Evolutionary conservation across 2,113 vertebrate genomes (phyloP).

Genomic region (Rhinolophus sinicus): DNA sequence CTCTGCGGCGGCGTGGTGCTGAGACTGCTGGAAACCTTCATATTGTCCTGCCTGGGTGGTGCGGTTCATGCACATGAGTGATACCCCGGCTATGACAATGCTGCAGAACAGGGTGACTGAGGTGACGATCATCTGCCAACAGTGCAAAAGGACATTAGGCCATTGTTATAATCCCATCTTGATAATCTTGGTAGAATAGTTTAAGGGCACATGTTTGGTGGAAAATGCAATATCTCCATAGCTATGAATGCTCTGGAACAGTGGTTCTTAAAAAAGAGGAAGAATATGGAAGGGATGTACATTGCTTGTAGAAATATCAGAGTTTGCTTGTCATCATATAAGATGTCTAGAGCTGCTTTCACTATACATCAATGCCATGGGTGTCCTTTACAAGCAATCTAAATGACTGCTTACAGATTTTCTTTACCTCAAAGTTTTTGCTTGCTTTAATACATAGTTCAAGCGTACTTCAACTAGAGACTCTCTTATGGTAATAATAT

Average conservation of each 20-base stretch:
- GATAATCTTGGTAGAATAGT: not conserved
- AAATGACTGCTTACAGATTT: slow-evolving; percentile 32
- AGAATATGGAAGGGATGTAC: not conserved
- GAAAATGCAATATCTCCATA: not conserved
- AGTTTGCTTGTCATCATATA: not conserved
- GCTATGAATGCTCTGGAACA: not conserved
- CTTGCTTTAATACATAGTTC: not conserved
- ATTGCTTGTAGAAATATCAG: slow-evolving; percentile 45
- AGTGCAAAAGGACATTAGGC: not conserved
- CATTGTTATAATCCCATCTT: not conserved
- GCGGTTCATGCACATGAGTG: slow-evolving; percentile 93
- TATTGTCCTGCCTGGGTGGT: slow-evolving; percentile 87
- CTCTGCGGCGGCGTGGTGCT: slow-evolving; percentile 80
- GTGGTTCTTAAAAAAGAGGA: slow-evolving; percentile 25
- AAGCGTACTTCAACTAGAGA: not conserved
- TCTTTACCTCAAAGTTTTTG: slow-evolving; percentile 25
- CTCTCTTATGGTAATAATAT: not conserved
- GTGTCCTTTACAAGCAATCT: slow-evolving; percentile 18
- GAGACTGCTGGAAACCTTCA: slow-evolving; percentile 84
- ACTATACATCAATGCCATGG: not conserved
- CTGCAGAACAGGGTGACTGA: slow-evolving; percentile 89
- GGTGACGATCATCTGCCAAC: slow-evolving; percentile 91
- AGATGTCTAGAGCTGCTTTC: not conserved
- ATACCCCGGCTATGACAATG: slow-evolving; percentile 90
- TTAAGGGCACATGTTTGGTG: not conserved